Conservation (phyloP, 2,113 vertebrate genomes). For the Calonectris borealis region DNA sequence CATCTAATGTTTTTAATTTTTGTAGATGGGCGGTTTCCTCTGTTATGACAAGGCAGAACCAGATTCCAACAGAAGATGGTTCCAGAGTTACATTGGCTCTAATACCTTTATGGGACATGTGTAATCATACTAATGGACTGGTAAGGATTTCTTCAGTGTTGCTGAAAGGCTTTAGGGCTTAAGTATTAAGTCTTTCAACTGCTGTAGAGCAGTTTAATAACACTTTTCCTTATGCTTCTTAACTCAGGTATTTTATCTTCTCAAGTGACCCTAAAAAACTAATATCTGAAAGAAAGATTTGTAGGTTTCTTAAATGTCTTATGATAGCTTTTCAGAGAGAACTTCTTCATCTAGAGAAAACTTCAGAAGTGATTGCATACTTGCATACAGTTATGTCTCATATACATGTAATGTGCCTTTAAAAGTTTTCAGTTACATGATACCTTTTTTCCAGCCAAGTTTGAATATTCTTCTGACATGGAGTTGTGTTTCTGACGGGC, state of each 20-base stretch:
- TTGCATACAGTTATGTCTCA: background rate
- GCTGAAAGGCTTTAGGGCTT: background rate
- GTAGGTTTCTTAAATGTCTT: background rate
- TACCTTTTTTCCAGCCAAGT: background rate
- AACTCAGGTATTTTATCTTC: background rate
- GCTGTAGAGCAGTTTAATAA: background rate
- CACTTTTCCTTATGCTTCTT: background rate
- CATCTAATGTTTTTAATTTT: background rate
- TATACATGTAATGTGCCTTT: background rate
- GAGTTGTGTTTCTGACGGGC: background rate
- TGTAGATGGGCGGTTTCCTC: slow-evolving; percentile 96
- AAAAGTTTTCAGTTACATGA: background rate
- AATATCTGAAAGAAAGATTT: background rate
- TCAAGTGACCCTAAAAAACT: background rate
- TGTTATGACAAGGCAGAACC: slow-evolving; percentile 98
- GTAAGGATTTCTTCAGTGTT: slow-evolving; percentile 71
- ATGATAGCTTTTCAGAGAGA: background rate
- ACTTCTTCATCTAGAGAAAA: background rate
- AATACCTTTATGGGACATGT: slow-evolving; percentile 99
- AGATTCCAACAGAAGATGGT: slow-evolving; percentile 96
- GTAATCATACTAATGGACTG: slow-evolving; percentile 97
- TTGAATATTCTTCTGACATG: background rate
- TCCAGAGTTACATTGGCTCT: slow-evolving; percentile 93
- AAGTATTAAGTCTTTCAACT: slow-evolving; percentile 1
- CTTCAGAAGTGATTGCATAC: background rate